Base-by-base conservation (phyloP, 1,140 invertebrate species). In the Potamilus streckersoni region DNA sequence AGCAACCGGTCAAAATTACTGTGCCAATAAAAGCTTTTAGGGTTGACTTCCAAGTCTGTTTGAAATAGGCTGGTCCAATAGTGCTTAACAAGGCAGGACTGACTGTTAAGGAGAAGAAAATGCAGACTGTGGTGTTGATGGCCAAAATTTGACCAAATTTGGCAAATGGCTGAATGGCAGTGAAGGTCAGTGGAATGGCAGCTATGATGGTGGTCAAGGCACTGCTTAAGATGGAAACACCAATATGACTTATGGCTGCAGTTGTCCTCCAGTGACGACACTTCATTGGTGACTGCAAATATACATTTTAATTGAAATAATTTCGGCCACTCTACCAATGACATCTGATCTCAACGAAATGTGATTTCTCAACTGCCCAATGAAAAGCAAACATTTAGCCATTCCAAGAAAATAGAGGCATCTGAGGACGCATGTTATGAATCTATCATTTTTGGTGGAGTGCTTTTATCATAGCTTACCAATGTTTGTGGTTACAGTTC, bases 201-300 rank as follows among this genome's bases (percentile, higher is more conserved):
- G 86, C 86, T 17, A 86, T 77, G n/a, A 88, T 83, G 13, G 86
- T 88, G 23, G 86, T 88, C n/a, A 88, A 65, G 27, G 86, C 84
- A 75, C 82, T 84, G 79, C 85, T 86, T 59, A 88, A 69, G 15
- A 88, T 83, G 27, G 86, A 85, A 19, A 83, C 82, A 0, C 86
- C 86, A 66, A 88, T 88, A 75, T 87, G 86, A 58, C 81, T 82
- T 12, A 88, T 68, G 15, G 86, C 83, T 14, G 79, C 79, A 17
- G 65, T 74, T 15, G 85, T 83, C 19, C 86, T 78, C 82, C 83
- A 82, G 20, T 78, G 74, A 65, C 85, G 79, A 20, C 71, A 66
- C 23, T 70, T 70, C 13, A 71, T 38, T 11, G 74, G 27, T 38
- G 74, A 61, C 75, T 83, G 73, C 27, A 76, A 77, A 56, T 67